A percentile compares a stretch with the other conserved stretches of the same genome.
These are phyloP conservation scores for Probaryconus sp. DNA, from an alignment of 1,140 invertebrate genomes.

Conservation along the genomic window DNA sequence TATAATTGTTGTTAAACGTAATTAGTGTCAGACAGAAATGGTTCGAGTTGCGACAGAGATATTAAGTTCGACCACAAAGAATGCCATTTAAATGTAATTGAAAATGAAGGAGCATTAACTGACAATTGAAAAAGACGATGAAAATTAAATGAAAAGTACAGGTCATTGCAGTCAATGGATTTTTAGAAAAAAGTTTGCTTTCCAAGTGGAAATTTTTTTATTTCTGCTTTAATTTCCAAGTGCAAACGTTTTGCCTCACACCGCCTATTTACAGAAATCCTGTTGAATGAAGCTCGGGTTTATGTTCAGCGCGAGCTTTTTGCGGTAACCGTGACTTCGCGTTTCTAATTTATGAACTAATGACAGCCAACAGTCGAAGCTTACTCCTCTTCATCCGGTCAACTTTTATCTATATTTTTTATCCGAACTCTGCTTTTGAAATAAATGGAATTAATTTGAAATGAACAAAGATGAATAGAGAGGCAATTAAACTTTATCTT, in stretches of 20 bases:
- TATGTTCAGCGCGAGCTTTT: conserved; percentile 55
- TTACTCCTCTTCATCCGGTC: conserved; percentile 1
- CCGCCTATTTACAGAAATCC: no score
- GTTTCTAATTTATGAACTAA: conserved; percentile 62
- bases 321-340: conserved; percentile 36
- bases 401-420: conserved; percentile 10
- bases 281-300: conserved; percentile 39
- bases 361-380: conserved; percentile 34
- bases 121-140: no score
- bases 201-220: no score
- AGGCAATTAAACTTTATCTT: no score
- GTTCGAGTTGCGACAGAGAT: conserved; percentile 25
- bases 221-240: no score
- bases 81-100: conserved; percentile 38
- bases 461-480: no score
- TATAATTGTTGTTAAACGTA: conserved; percentile 40
- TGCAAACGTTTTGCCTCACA: no score
- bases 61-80: conserved; percentile 11
- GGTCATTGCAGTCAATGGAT: no score
- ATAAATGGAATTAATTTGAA: no score
- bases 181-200: no score
- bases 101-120: conserved; percentile 40
- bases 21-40: conserved; percentile 9
- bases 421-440: no score
- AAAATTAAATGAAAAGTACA: no score